Evolutionary conservation across 2,797 vertebrate species (phyloP).

Genomic region (Amniataba percoides): DNA sequence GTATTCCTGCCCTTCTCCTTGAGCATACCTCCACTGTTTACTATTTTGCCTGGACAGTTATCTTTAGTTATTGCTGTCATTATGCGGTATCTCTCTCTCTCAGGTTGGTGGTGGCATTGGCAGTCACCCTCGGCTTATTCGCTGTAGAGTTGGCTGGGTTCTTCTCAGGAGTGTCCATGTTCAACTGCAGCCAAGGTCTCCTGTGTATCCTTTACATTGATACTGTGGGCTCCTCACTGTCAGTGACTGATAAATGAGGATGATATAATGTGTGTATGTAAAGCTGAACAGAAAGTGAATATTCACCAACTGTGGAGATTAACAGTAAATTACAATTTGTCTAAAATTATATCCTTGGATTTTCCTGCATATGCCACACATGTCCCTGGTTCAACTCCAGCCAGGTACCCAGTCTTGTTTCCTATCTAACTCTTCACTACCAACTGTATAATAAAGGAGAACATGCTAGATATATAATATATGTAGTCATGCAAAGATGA

Average conservation of each 20-base stretch:
- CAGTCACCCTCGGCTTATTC: conserved; percentile 90
- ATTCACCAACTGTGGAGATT: not conserved
- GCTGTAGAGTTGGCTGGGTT: conserved; percentile 90
- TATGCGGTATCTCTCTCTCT: not conserved
- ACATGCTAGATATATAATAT: not conserved
- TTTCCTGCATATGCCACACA: not conserved
- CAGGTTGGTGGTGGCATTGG: conserved; percentile 89
- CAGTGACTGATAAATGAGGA: not conserved
- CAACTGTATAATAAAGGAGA: not conserved
- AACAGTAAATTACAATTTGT: not conserved
- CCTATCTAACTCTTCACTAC: not conserved
- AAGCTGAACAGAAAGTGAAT: not conserved
- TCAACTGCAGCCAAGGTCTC: conserved; percentile 90
- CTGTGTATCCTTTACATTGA: conserved; percentile 90
- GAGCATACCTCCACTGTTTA: no score
- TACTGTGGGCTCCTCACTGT: not conserved
- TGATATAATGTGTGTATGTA: not conserved
- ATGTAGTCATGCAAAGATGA: not conserved
- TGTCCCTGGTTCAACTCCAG: not conserved
- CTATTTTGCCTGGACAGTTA: no score
- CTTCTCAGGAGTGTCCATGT: conserved; percentile 94
- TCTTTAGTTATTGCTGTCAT: no score
- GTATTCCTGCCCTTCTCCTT: no score
- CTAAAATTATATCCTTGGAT: not conserved
- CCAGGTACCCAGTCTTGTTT: not conserved